Evolutionary conservation across 2,113 vertebrate genomes (phyloP).

Genomic region (Nansenia antarctica): DNA sequence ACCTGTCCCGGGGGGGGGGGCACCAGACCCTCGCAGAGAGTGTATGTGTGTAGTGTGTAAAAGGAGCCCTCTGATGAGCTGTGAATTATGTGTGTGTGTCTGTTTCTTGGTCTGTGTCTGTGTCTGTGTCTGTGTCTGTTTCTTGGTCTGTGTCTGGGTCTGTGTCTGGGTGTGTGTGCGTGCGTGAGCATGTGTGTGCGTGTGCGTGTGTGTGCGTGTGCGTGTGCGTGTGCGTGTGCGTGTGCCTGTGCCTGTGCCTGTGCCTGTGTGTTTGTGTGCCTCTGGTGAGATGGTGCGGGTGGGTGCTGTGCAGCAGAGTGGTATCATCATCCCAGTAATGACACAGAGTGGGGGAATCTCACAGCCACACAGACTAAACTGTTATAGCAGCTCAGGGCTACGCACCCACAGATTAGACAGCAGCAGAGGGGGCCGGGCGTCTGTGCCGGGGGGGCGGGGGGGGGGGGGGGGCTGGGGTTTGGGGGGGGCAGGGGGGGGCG

Average conservation of each 20-base stretch:
- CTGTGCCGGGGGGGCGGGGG: constrained; percentile 12
- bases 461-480: constrained; percentile 25
- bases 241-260: background rate
- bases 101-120: background rate
- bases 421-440: too few relatives aligned
- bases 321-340: constrained; percentile 54
- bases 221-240: background rate
- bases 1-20: background rate
- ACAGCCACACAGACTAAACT: constrained; percentile 56
- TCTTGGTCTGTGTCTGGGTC: background rate
- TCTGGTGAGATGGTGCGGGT: constrained; percentile 9
- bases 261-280: constrained; percentile 4
- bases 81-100: background rate
- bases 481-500: too few relatives aligned
- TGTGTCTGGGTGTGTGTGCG: background rate
- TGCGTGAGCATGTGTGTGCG: constrained; percentile 1
- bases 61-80: background rate
- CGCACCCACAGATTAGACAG: constrained; percentile 46
- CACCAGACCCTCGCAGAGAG: background rate
- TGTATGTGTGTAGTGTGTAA: constrained; percentile 32
- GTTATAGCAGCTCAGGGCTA: constrained; percentile 34
- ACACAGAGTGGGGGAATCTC: constrained; percentile 52
- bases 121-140: background rate
- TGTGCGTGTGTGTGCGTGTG: constrained; percentile 6
- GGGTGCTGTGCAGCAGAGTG: constrained; percentile 30